phyloP scores from a whole-genome alignment of 2,113 vertebrate species.

The Gallinago undulata region DNA sequence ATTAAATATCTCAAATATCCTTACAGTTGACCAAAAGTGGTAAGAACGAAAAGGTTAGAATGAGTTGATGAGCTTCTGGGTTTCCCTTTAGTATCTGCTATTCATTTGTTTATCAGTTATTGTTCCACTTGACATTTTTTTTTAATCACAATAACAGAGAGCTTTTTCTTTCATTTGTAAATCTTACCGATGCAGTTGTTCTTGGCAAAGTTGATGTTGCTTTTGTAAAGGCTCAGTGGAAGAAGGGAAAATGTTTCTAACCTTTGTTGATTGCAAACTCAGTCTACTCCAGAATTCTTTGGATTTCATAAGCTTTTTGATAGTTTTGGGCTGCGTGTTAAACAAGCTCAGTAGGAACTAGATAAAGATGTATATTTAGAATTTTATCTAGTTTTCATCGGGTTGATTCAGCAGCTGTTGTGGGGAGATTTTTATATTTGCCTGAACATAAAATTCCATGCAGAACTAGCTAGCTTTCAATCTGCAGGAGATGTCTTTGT shows the following conservation, averaged over 20 bases:
- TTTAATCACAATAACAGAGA: background rate
- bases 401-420: too few species aligned
- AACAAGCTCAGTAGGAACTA: too few species aligned
- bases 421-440: too few species aligned
- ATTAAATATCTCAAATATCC: background rate
- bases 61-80: background rate
- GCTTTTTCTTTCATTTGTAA: background rate
- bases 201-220: background rate
- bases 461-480: too few species aligned
- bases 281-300: background rate
- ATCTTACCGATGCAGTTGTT: background rate
- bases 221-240: background rate
- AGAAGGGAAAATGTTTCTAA: background rate
- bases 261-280: background rate
- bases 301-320: too few species aligned
- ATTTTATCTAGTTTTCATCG: too few species aligned
- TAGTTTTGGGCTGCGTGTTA: too few species aligned
- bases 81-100: background rate
- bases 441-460: too few species aligned
- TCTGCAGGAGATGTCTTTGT: background rate
- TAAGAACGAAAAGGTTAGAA: background rate
- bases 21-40: background rate
- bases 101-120: background rate
- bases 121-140: background rate
- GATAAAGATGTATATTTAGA: too few species aligned